phyloP scores from a whole-genome alignment of 1,140 invertebrate species.

The Aphidius ervi region DNA sequence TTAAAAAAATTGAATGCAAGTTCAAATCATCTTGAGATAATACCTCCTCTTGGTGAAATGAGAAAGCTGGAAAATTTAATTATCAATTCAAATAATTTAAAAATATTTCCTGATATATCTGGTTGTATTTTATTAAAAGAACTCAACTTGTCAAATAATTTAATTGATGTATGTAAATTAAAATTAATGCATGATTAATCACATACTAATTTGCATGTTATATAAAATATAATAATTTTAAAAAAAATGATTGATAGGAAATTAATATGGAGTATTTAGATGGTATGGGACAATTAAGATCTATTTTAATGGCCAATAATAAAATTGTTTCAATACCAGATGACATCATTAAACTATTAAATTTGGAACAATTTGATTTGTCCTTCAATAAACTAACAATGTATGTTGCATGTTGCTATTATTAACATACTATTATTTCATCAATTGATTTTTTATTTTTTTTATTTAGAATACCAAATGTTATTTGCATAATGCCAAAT shows the following conservation, averaged over 20 bases:
- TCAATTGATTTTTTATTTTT: slow-evolving; percentile 19
- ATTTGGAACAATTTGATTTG: slow-evolving; percentile 75
- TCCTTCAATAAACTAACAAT: slow-evolving; percentile 74
- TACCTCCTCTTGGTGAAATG: slow-evolving; percentile 78
- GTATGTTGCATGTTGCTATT: slow-evolving; percentile 48
- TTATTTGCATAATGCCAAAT: slow-evolving; percentile 71
- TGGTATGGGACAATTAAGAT: slow-evolving; percentile 64
- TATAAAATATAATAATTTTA: slow-evolving; percentile 10
- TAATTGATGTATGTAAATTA: slow-evolving; percentile 59
- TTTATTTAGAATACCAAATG: slow-evolving; percentile 66
- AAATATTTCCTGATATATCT: slow-evolving; percentile 62
- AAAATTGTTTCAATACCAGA: slow-evolving; percentile 70
- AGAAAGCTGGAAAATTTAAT: slow-evolving; percentile 74
- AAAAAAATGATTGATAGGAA: slow-evolving; percentile 49
- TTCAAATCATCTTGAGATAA: slow-evolving; percentile 56
- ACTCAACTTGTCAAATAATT: slow-evolving; percentile 77
- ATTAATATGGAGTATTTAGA: slow-evolving; percentile 64
- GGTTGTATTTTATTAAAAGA: slow-evolving; percentile 68
- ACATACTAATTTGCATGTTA: background rate
- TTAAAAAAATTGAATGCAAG: slow-evolving; percentile 58
- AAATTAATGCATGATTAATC: slow-evolving; percentile 3
- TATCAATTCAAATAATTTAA: slow-evolving; percentile 71
- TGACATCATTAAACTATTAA: slow-evolving; percentile 69
- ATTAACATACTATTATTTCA: background rate
- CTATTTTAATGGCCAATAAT: slow-evolving; percentile 75